These are phyloP conservation scores for Orchesella flavescens DNA, from an alignment of 2,888 invertebrate genomes.

Conservation along the genomic window DNA sequence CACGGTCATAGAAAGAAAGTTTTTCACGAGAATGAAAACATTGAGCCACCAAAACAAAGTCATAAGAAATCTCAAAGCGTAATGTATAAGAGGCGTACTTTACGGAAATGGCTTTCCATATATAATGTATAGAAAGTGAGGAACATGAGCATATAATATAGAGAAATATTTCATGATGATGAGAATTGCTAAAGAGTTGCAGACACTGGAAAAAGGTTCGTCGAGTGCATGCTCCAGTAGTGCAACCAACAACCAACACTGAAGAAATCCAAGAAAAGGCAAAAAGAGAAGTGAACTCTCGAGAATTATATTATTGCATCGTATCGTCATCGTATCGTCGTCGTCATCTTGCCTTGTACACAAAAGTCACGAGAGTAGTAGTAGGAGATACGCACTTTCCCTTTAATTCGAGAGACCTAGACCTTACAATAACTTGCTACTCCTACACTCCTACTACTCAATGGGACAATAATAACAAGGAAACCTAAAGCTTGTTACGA, in stretches of 20 bases:
- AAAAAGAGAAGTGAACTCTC: neutral
- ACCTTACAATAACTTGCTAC: slow-evolving; percentile 1
- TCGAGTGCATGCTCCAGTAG: neutral
- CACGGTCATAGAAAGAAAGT: slow-evolving; percentile 17
- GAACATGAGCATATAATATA: neutral
- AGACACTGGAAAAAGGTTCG: slow-evolving; percentile 4
- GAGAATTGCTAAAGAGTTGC: slow-evolving; percentile 4
- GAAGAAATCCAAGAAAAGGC: too few species aligned
- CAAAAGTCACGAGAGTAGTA: too few species aligned
- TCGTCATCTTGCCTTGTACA: neutral
- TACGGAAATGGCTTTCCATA: too few species aligned
- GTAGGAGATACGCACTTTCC: neutral
- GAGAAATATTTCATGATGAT: slow-evolving; percentile 37
- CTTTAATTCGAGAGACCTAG: slow-evolving; percentile 19
- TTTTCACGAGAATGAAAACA: neutral
- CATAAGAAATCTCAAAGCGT: too few species aligned
- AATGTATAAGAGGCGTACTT: too few species aligned
- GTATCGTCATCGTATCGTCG: neutral
- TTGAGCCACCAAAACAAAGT: too few species aligned
- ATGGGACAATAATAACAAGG: neutral
- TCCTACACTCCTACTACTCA: neutral
- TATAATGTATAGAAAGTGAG: too few species aligned
- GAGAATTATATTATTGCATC: slow-evolving; percentile 13
- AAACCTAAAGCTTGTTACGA: neutral
- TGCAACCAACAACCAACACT: neutral